Evolutionary conservation across 2,113 vertebrate genomes (phyloP).

Genomic region (Erythrocercus mccallii): DNA sequence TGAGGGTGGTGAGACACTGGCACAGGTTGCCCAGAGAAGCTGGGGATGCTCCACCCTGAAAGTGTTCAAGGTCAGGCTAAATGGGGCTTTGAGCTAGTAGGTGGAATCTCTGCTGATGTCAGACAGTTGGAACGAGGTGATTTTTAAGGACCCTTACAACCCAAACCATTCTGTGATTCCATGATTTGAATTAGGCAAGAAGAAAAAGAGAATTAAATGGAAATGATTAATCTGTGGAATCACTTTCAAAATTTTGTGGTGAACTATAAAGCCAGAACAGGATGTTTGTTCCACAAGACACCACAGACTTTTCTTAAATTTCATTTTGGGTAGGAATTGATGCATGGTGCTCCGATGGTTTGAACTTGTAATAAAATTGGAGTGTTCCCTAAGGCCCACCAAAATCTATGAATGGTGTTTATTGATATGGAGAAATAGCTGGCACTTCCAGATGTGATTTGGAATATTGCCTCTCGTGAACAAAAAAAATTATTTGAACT

Average conservation of each 20-base stretch:
- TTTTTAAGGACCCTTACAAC: not conserved
- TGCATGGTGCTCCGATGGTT: not conserved
- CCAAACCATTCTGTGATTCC: not conserved
- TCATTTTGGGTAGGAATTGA: not conserved
- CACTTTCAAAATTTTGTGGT: not conserved
- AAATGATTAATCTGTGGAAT: not conserved
- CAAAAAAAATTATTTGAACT: not conserved
- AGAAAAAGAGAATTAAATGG: not conserved
- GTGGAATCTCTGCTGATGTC: not conserved
- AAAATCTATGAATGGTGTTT: not conserved
- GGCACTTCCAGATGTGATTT: not conserved
- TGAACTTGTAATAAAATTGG: not conserved
- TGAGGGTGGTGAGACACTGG: not conserved
- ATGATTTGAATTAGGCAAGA: not conserved
- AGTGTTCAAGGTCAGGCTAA: not conserved
- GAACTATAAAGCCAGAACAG: not conserved
- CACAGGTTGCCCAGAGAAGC: not conserved
- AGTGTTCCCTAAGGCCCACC: not conserved
- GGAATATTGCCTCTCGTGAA: not conserved
- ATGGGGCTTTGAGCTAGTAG: not conserved
- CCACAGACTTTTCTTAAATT: not conserved
- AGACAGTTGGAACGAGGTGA: accelerated
- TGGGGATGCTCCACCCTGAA: too few relatives aligned
- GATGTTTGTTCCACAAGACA: not conserved
- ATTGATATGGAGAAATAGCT: not conserved